Conservation (phyloP, 2,113 vertebrate species). For the Aegithalos caudatus region DNA sequence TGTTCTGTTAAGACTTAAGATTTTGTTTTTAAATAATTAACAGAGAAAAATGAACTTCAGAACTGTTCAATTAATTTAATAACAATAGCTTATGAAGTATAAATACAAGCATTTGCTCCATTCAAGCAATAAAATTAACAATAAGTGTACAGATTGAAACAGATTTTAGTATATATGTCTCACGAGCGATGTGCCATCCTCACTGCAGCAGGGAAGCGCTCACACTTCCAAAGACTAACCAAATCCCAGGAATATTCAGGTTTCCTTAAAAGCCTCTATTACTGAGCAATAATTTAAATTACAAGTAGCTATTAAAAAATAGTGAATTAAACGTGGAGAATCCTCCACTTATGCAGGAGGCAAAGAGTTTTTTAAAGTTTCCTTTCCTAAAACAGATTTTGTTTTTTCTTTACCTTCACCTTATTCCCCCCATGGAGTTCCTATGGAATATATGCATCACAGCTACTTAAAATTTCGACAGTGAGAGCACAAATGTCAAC, state of each 20-base stretch:
- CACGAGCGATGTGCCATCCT: not conserved
- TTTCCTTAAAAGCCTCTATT: constrained; percentile 10
- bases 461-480: not conserved
- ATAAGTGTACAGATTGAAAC: not conserved
- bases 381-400: not conserved
- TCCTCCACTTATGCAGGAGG: not conserved
- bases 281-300: constrained; percentile 48
- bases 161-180: not conserved
- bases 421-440: not conserved
- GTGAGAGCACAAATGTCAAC: constrained; percentile 11
- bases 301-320: constrained; percentile 13
- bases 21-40: constrained; percentile 24
- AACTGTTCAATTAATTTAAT: constrained; percentile 13
- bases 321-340: not conserved
- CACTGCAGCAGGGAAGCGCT: not conserved
- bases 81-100: not conserved
- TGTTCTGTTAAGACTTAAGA: not conserved
- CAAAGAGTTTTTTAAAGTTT: not conserved
- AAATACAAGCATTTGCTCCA: not conserved
- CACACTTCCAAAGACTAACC: not conserved
- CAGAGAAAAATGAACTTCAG: not conserved
- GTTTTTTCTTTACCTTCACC: not conserved
- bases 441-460: constrained; percentile 15
- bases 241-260: constrained; percentile 28
- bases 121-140: not conserved